Evolutionary conservation across 2,113 vertebrate genomes (phyloP).

Genomic region (Chrysemys picta): DNA sequence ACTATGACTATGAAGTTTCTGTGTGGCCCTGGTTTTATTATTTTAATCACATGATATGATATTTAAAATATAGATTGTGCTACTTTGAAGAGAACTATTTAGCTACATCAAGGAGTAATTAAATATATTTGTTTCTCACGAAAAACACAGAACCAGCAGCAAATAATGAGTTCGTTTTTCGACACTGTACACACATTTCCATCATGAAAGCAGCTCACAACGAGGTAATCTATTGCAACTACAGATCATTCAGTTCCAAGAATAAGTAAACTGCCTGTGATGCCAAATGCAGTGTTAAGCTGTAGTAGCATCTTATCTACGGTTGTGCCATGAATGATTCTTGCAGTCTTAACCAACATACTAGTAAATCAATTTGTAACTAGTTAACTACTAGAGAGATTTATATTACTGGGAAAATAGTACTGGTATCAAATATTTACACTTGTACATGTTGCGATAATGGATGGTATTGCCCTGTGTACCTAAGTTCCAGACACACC

Average conservation of each 20-base stretch:
- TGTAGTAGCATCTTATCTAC: too few species aligned
- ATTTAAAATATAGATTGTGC: not conserved
- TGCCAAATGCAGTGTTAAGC: not conserved
- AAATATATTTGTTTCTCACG: not conserved
- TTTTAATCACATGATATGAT: not conserved
- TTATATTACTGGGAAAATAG: not conserved
- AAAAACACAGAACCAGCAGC: not conserved
- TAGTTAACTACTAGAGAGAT: not conserved
- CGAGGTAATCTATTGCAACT: not conserved
- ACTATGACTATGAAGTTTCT: not conserved
- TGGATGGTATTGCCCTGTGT: not conserved
- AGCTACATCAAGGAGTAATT: not conserved
- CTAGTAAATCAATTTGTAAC: not conserved
- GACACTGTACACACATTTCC: not conserved
- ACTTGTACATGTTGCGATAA: not conserved
- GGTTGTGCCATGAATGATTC: not conserved
- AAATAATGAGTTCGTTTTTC: not conserved
- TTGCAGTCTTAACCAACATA: not conserved
- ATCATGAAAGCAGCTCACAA: not conserved
- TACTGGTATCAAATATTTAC: not conserved
- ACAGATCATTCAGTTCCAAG: not conserved
- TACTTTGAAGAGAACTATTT: not conserved
- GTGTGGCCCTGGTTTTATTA: not conserved
- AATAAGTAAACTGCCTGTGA: not conserved
- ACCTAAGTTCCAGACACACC: not conserved